A percentile compares a stretch with the other conserved stretches of the same genome.
phyloP scores from a whole-genome alignment of 2,113 vertebrate species.

The Nannobrachium achirus region DNA sequence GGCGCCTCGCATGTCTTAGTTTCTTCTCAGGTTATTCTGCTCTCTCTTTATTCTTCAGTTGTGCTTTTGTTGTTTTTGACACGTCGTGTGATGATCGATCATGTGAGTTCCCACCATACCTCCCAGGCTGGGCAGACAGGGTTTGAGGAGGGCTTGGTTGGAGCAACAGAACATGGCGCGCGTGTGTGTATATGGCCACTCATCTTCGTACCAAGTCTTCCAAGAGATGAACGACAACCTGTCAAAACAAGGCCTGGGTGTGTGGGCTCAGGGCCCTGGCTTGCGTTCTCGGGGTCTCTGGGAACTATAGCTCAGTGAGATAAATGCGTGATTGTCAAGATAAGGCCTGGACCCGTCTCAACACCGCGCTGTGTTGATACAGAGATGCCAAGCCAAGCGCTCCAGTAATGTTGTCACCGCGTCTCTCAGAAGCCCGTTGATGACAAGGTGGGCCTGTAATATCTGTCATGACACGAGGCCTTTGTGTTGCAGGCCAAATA shows the following conservation, averaged over 20 bases:
- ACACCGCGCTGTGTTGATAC: constrained; percentile 38
- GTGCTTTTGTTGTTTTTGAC: background rate
- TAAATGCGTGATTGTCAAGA: constrained; percentile 44
- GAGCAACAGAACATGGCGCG: constrained; percentile 28
- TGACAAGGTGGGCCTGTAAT: constrained; percentile 23
- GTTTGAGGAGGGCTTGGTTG: constrained; percentile 35
- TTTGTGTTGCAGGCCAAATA: constrained; percentile 5
- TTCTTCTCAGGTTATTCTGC: too few species aligned
- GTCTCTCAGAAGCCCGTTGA: constrained; percentile 45
- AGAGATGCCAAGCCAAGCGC: constrained; percentile 48
- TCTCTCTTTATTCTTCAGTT: too few species aligned
- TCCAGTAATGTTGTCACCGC: constrained; percentile 48
- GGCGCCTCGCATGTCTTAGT: background rate
- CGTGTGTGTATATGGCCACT: constrained; percentile 20
- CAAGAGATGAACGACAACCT: constrained; percentile 37
- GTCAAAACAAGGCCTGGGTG: constrained; percentile 58
- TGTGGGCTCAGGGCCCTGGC: constrained; percentile 37
- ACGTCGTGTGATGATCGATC: constrained; percentile 11
- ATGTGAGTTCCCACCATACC: constrained; percentile 30
- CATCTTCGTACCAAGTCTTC: constrained; percentile 12
- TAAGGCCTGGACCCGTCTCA: constrained; percentile 26
- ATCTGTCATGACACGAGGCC: constrained; percentile 47
- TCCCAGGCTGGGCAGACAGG: constrained; percentile 15
- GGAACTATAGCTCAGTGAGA: constrained; percentile 31
- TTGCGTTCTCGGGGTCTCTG: constrained; percentile 24